Base-by-base conservation (phyloP, 2,888 invertebrate species). In the Torymus auratus region DNA sequence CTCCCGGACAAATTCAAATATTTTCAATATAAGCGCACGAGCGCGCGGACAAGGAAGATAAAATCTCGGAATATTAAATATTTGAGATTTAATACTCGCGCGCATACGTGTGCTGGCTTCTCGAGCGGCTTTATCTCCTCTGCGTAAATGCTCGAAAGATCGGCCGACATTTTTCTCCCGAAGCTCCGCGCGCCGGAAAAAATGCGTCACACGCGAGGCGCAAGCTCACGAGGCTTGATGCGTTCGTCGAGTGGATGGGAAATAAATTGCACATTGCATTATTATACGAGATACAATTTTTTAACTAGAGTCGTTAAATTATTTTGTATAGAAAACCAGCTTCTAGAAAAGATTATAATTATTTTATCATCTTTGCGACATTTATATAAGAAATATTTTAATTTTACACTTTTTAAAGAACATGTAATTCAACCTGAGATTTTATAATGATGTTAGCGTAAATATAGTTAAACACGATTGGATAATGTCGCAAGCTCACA, bases 81-180 rank as follows among this genome's bases (percentile, higher is more conserved):
- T 86, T 87, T 83, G 82, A 86, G 83, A 85, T 87, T 85, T 85
- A 86, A 85, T 86, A 86, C 80, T 68, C 70, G 81, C 79, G 58
- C 17, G 83, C 81, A 83, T 83, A 82, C 81, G 83, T 80, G 83
- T 84, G 82, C 68, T 82, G 73, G 79, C 79, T 15, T 1, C 4
- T 1, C 14, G 41, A 13, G n/a, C 64, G 2, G n/a, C 64, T 2
- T 10, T 28, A 17, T 50, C 53, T 61, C 11, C 28, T 20, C 17
- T 23, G 67, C 58, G 56, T 56, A 73, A 73, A 73, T 65, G 56
- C 14, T 56, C 28, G 28, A 28, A 28, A 13, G 56, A n/a, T 13
- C 15, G 15, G 14, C 15, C 15, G 4, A 56, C 1, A 56, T 14
- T 56, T 56, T 14, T 1, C 56, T 15, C 15, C 13, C 13, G 15